Evolutionary conservation across 2,888 invertebrate species (phyloP).

Genomic region (Cinara cedri): DNA sequence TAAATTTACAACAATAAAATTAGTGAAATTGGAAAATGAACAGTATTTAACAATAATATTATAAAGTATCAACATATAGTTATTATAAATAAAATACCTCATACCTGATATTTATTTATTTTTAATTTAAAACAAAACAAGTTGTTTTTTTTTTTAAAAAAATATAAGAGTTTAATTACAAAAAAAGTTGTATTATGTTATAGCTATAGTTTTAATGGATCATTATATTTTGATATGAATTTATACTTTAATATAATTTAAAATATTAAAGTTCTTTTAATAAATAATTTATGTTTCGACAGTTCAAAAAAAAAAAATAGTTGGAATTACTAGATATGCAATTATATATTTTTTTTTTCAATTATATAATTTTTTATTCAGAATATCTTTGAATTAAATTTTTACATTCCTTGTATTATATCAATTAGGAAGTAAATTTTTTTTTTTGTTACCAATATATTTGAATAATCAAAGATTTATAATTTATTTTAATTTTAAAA

Average conservation of each 20-base stretch:
- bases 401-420: slow-evolving; percentile 1
- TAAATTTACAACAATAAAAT: neutral
- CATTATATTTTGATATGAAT: slow-evolving; percentile 7
- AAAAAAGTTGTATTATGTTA: slow-evolving; percentile 4
- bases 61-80: neutral
- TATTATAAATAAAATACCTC: no score
- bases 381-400: neutral
- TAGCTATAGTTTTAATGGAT: slow-evolving; percentile 7
- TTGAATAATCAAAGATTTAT: neutral
- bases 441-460: slow-evolving; percentile 18
- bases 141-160: slow-evolving; percentile 7
- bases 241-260: slow-evolving; percentile 2
- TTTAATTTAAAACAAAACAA: slow-evolving; percentile 14
- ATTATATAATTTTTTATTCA: neutral
- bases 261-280: no score
- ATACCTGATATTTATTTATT: no score
- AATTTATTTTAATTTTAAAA: neutral
- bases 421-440: neutral
- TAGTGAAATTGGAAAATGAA: slow-evolving; percentile 1
- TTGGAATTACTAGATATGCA: neutral
- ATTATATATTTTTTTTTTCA: slow-evolving; percentile 1
- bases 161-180: neutral
- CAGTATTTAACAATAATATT: slow-evolving; percentile 12
- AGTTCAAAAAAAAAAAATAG: neutral
- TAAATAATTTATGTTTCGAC: no score